These are phyloP conservation scores for Crotalus helleri DNA, from an alignment of 2,113 vertebrate species.

Conservation along the genomic window DNA sequence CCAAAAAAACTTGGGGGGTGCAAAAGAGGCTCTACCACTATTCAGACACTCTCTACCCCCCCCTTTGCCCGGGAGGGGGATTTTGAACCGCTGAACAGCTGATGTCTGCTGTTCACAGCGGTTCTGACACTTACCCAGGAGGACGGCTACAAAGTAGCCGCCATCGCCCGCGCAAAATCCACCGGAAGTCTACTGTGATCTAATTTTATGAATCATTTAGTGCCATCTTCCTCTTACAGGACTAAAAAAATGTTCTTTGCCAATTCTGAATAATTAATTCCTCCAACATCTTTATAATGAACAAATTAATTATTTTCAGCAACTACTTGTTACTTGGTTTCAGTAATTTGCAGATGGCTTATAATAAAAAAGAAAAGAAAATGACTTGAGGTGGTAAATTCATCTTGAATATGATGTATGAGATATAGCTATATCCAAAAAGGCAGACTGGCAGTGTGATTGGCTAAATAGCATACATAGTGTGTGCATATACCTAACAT, in stretches of 20 bases:
- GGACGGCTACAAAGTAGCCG: too few relatives aligned
- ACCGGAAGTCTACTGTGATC: neutral
- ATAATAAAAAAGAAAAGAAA: neutral
- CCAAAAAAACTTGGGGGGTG: too few relatives aligned
- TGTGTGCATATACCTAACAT: neutral
- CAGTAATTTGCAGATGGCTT: conserved; percentile 17
- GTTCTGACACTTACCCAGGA: too few relatives aligned
- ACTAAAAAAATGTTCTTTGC: neutral
- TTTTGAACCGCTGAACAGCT: too few relatives aligned
- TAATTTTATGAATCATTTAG: conserved; percentile 20
- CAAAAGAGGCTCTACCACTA: too few relatives aligned
- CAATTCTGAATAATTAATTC: conserved; percentile 25
- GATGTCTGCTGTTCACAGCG: too few relatives aligned
- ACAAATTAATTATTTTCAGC: conserved; percentile 5
- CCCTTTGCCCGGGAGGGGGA: too few relatives aligned
- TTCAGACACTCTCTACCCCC: too few relatives aligned
- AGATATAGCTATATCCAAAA: neutral
- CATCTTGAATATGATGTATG: neutral
- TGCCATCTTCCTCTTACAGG: neutral
- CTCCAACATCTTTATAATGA: conserved; percentile 27
- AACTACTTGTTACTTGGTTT: neutral
- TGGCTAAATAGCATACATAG: neutral
- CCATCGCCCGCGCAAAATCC: too few relatives aligned
- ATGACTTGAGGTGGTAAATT: neutral
- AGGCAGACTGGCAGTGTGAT: neutral